phyloP scores from a whole-genome alignment of 2,888 invertebrate genomes.

The Conus canariensis region DNA sequence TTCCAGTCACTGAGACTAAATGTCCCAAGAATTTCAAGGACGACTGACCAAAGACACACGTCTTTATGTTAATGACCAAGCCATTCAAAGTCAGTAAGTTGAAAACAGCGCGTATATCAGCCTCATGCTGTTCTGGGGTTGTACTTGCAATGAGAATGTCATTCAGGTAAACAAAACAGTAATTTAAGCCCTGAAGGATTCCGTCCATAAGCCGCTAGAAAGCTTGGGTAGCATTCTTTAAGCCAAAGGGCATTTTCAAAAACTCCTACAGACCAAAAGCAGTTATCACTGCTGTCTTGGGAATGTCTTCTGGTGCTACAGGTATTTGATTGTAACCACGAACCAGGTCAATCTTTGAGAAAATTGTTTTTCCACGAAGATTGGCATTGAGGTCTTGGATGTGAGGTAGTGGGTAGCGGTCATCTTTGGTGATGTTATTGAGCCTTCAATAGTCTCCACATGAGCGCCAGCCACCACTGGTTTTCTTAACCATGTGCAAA shows the following conservation, averaged over 20 bases:
- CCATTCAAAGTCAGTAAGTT: not conserved
- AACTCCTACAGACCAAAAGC: not conserved
- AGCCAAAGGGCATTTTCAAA: not conserved
- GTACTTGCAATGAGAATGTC: not conserved
- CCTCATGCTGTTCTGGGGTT: not conserved
- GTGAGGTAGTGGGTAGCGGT: not conserved
- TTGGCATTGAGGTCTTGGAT: constrained; percentile 1
- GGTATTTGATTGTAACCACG: not conserved
- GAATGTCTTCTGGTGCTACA: not conserved
- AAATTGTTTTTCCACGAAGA: not conserved
- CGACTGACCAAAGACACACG: not conserved
- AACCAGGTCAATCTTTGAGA: not conserved
- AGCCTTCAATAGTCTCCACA: not conserved
- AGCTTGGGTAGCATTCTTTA: not conserved
- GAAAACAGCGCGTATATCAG: not conserved
- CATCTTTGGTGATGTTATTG: not conserved
- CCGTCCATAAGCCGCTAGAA: not conserved
- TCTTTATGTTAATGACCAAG: not conserved
- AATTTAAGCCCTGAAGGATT: not conserved
- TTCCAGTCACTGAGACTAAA: not conserved
- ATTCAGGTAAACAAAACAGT: not conserved
- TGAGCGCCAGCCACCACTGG: constrained; percentile 12
- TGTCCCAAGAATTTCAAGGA: not conserved
- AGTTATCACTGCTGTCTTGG: not conserved
- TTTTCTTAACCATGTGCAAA: not conserved